Evolutionary conservation across 2,888 invertebrate species (phyloP).

Genomic region (Dolomedes plantarius): DNA sequence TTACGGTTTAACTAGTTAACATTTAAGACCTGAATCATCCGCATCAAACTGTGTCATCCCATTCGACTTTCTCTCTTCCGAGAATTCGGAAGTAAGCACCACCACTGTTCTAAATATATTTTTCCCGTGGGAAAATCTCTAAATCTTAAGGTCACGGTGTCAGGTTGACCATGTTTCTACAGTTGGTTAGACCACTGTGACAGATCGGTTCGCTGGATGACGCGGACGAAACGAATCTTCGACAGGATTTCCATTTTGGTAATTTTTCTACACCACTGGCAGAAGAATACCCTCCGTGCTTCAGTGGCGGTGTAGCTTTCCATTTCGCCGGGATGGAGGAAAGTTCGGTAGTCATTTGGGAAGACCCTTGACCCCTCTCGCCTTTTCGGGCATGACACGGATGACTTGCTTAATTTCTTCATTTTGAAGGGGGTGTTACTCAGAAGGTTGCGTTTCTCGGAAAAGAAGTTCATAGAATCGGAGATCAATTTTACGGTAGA

Average conservation of each 20-base stretch:
- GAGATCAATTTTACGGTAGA: no score
- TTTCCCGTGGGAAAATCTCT: slow-evolving; percentile 62
- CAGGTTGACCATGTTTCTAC: slow-evolving; percentile 54
- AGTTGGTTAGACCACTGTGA: slow-evolving; percentile 33
- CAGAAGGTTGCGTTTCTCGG: no score
- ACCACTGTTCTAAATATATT: no score
- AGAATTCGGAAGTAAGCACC: no score
- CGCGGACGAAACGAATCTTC: neutral
- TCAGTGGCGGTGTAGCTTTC: neutral
- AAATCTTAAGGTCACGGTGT: slow-evolving; percentile 33
- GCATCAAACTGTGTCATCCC: no score
- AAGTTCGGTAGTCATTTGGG: neutral
- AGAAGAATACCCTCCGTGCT: neutral
- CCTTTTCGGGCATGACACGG: neutral
- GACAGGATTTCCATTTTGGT: slow-evolving; percentile 63
- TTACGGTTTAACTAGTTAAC: no score
- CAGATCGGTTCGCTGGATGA: slow-evolving; percentile 15
- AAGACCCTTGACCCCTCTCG: neutral
- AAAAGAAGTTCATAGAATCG: no score
- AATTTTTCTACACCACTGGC: slow-evolving; percentile 40
- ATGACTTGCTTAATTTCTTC: neutral
- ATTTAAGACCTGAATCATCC: no score
- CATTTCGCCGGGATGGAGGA: neutral
- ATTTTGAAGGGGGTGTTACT: no score
- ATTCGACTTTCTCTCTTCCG: no score